Percentiles rank a stretch among this genome's conserved stretches.
Evolutionary conservation across 2,113 vertebrate species (phyloP).

Genomic region (Psettodes erumei): DNA sequence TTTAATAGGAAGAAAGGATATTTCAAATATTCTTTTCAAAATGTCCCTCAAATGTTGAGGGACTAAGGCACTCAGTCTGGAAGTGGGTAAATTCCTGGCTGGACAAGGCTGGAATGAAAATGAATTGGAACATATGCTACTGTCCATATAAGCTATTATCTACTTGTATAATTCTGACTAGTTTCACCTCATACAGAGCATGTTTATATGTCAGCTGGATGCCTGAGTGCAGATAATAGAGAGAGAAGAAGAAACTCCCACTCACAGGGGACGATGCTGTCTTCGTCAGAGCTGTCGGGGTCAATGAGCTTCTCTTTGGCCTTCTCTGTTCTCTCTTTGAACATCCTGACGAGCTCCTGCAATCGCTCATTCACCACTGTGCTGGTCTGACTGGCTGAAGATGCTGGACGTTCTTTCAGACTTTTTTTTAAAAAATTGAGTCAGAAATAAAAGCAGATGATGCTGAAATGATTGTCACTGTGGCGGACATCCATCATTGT

Average conservation of each 20-base stretch:
- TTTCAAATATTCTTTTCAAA: background rate
- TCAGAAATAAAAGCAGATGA: background rate
- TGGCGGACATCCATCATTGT: background rate
- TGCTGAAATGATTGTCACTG: background rate
- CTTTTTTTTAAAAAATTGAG: slow-evolving; percentile 69
- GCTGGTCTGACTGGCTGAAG: slow-evolving; percentile 88
- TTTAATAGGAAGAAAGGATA: too few relatives aligned
- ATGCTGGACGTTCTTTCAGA: slow-evolving; percentile 81
- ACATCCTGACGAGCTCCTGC: slow-evolving; percentile 93
- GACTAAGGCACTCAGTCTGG: background rate
- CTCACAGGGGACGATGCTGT: slow-evolving; percentile 89
- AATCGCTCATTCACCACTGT: slow-evolving; percentile 86
- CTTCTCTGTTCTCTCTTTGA: slow-evolving; percentile 92
- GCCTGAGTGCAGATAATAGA: background rate
- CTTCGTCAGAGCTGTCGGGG: slow-evolving; percentile 91
- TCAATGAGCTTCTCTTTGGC: slow-evolving; percentile 95
- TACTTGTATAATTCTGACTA: background rate
- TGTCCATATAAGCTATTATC: too few relatives aligned
- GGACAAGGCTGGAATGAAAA: slow-evolving; percentile 16
- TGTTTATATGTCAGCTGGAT: background rate
- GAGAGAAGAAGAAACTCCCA: background rate
- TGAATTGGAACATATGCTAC: slow-evolving; percentile 2
- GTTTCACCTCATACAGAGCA: background rate
- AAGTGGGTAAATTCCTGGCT: background rate
- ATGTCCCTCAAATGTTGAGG: background rate